Base-by-base conservation (phyloP, 35 echinoderm and acorn worm species). In the Stichopus chloronotus region DNA sequence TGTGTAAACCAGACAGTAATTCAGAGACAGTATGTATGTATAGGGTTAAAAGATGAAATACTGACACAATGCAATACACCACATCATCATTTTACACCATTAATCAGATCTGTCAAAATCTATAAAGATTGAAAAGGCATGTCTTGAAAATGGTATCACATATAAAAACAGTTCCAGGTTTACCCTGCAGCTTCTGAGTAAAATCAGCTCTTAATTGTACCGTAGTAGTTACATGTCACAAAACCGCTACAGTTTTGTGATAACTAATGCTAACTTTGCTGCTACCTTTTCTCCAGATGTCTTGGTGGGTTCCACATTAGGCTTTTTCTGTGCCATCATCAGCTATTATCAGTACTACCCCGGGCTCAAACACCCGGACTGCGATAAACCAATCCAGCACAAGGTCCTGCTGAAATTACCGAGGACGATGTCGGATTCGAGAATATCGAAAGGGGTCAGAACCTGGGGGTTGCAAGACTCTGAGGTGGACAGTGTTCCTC, bases 331-430 rank as follows among this genome's bases (percentile, higher is more conserved):
- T 83, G 80, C 80, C n/a, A 56, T 17, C 20, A 13, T 83, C 80
- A 83, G 80, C 80, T 83, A 83, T 16, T 83, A 55, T 53, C 80
- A 83, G 80, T 83, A 83, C 13, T 83, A 83, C 80, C 80, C 80
- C 2, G 7, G 17, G 7, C 52, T 83, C 80, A 12, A 13, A 17
- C 80, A 83, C 9, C 80, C 53, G 4, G 52, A 55, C 12, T 83
- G 80, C 55, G 20, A 83, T 55, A 20, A 55, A 83, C 80, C 80
- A 10, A 17, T 83, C 4, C 12, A 9, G 17, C 56, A 17, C 7
- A 83, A 53, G 20, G 5, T 11, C 56, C 17, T 14, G 9, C 52
- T 20, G 12, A 53, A 17, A 53, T 17, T 83, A 17, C 80, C 20
- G 6, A 54, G 80, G 80, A 83, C 78, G 1, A 52, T 52, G 24